Evolutionary conservation across 2,113 vertebrate genomes (phyloP).

Genomic region (Anolis sagrei): DNA sequence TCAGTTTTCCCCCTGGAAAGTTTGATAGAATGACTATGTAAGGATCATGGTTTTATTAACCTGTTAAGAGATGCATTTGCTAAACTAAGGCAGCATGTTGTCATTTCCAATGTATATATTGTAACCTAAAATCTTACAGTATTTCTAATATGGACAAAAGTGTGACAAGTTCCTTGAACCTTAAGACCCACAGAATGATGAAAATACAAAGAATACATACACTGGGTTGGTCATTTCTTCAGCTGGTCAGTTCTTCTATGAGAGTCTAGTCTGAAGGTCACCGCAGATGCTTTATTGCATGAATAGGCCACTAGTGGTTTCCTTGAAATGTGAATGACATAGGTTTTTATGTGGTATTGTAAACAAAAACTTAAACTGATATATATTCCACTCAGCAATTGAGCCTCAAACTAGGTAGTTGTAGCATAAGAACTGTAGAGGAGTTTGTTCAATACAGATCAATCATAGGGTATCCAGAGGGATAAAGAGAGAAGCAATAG

Average conservation of each 20-base stretch:
- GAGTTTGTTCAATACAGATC: too few relatives aligned
- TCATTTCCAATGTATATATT: slow-evolving; percentile 50
- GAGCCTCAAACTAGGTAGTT: too few relatives aligned
- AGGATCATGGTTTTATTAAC: slow-evolving; percentile 83
- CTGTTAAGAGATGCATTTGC: slow-evolving; percentile 79
- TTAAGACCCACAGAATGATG: neutral
- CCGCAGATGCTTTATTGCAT: neutral
- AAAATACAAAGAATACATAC: neutral
- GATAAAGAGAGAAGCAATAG: too few relatives aligned
- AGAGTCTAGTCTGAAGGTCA: neutral
- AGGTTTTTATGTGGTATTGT: neutral
- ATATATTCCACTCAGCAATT: too few relatives aligned
- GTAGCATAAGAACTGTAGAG: too few relatives aligned
- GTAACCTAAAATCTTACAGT: slow-evolving; percentile 52
- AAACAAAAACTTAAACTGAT: neutral
- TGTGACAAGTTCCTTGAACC: slow-evolving; percentile 15
- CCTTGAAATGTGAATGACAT: neutral
- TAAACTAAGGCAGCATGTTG: slow-evolving; percentile 70
- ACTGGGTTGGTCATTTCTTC: neutral
- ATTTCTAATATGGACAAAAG: slow-evolving; percentile 34
- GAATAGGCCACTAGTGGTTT: neutral
- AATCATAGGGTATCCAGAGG: too few relatives aligned
- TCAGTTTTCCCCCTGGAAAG: slow-evolving; percentile 72
- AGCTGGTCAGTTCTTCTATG: neutral
- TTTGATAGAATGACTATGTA: slow-evolving; percentile 76